Percentiles rank a stretch among this genome's conserved stretches.
phyloP scores from a whole-genome alignment of 1,140 invertebrate species.

The Calephelis nemesis region DNA sequence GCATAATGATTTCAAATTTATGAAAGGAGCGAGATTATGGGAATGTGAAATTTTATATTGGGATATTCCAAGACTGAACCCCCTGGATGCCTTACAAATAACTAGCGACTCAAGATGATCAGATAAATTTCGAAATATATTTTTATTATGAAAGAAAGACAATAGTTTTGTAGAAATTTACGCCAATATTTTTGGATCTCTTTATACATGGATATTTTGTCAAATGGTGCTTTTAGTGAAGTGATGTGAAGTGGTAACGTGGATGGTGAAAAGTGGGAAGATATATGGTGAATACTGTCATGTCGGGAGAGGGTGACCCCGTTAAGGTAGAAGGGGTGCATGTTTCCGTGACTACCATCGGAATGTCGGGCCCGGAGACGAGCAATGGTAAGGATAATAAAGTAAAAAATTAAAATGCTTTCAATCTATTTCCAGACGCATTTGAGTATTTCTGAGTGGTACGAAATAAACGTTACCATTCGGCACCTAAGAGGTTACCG shows the following conservation, averaged over 20 bases:
- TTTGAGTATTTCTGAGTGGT: too few species aligned
- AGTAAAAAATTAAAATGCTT: too few species aligned
- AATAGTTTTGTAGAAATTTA: conserved; percentile 27
- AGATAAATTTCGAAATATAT: conserved; percentile 19
- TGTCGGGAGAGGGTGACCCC: conserved; percentile 62
- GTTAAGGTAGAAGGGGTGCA: conserved; percentile 73
- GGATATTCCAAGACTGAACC: conserved; percentile 58
- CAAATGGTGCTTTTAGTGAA: conserved; percentile 63
- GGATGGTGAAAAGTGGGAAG: conserved; percentile 33
- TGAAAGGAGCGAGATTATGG: conserved; percentile 44
- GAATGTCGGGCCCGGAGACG: conserved; percentile 72
- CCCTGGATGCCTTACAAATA: conserved; percentile 59
- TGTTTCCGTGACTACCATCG: conserved; percentile 76
- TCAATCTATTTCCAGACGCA: too few species aligned
- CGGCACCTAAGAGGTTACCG: too few species aligned
- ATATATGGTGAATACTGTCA: conserved; percentile 36
- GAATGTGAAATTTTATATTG: conserved; percentile 35
- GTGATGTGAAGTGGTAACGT: conserved; percentile 51
- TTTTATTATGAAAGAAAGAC: conserved; percentile 33
- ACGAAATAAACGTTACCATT: too few species aligned
- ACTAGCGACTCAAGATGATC: conserved; percentile 62
- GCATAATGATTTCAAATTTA: conserved; percentile 24
- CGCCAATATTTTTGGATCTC: conserved; percentile 58
- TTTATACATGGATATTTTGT: conserved; percentile 41
- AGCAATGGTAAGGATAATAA: conserved; percentile 59